Evolutionary conservation across 2,113 vertebrate species (phyloP).

Genomic region (Sturnus vulgaris): DNA sequence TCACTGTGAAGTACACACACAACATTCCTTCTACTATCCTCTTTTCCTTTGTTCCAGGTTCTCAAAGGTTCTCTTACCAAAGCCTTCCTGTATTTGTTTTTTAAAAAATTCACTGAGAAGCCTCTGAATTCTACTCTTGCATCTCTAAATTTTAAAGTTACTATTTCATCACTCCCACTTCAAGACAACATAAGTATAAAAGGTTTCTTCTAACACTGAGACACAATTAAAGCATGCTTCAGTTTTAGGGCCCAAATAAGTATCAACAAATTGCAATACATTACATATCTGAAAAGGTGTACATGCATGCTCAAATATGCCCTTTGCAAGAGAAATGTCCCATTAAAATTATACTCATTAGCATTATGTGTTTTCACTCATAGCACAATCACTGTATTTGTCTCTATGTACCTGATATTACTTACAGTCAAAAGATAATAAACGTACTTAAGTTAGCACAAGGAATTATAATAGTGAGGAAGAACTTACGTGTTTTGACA

Average conservation of each 20-base stretch:
- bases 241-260: neutral
- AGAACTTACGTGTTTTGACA: conserved; percentile 93
- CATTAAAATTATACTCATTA: neutral
- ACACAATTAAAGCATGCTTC: neutral
- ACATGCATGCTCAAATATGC: neutral
- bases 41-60: neutral
- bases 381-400: neutral
- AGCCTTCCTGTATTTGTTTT: neutral
- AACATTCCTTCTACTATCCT: neutral
- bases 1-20: neutral
- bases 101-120: neutral
- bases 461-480: neutral
- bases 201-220: neutral
- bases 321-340: neutral
- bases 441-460: neutral
- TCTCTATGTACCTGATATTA: neutral
- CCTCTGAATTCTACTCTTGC: neutral
- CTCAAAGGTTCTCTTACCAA: neutral
- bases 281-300: neutral
- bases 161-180: neutral
- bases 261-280: neutral
- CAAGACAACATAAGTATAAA: neutral
- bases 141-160: neutral
- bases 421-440: neutral
- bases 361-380: neutral